Evolutionary conservation across 2,113 vertebrate genomes (phyloP), one percentile per base, ranked within the genome.

Genomic region (Mormyrus lacerda): DNA sequence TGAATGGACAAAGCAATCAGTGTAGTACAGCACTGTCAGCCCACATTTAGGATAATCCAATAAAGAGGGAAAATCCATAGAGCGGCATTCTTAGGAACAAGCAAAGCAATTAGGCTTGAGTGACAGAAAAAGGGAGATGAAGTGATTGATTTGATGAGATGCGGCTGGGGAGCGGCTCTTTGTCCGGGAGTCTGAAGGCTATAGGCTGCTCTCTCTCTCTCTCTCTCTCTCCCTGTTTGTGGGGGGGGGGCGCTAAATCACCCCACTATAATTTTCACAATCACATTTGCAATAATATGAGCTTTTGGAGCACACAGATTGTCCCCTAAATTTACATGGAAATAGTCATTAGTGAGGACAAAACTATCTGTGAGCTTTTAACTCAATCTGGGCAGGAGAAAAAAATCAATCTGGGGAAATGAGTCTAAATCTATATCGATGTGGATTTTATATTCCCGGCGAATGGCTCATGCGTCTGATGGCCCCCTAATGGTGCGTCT

Each of bases 391-490:
- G 31, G 50, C 44, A 50, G 27, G 48, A 91, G 93, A 92, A 92
- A 93, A 91, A 94, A 94, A 95, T 95, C 95, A 93, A 95, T 95
- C 73, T 91, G 87, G 89, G 93, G 93, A 94, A 94, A 94, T 93
- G 92, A 95, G 92, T 89, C 90, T 89, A 86, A 93, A 95, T 94
- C 91, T 92, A 94, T 93, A 94, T 79, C 89, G 92, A 91, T 91
- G 87, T 89, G 88, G 90, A 90, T 92, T 94, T 92, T 90, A 92
- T 91, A 69, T 85, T 89, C 84, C 65, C 6, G 31, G 65, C 17
- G 50, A 90, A 55, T 65, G 50, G 39, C 17, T 31, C 48, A 87
- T 87, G 31, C 65, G 51, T 86, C 87, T 47, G 53, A 88, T n/a
- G 84, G 83, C 83, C 6, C 42, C 45, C 42, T 90, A 53, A 85